Base-by-base conservation (phyloP, 2,888 invertebrate species). In the Orchesella flavescens region DNA sequence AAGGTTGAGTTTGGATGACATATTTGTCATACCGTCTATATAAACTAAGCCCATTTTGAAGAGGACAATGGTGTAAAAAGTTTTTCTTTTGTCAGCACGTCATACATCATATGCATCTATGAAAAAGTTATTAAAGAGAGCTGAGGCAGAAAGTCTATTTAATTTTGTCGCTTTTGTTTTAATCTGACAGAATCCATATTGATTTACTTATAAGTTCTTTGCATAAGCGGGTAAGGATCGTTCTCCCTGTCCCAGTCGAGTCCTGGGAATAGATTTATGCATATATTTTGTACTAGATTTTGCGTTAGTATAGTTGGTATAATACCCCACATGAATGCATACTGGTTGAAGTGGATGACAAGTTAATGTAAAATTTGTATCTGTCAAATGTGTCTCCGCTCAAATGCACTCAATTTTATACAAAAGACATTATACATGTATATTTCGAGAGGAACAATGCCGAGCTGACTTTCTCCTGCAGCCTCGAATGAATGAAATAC, bases 121-220 rank as follows among this genome's bases (percentile, higher is more conserved):
- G 17, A 57, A 15, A 61, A 65, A 65, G 15, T 65, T 82, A 75
- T 82, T 82, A 75, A 82, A 82, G 75, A 75, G 75, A 75, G 69
- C 63, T 63, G 53, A 21, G 61, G 19, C 59, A 57, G 57, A 19
- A 74, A 74, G 69, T 82, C 44, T 75, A 69, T 82, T 61, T 82
- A 69, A 82, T 82, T 69, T 71, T 75, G 69, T 23, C 53, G 46
- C 49, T 75, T 63, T 82, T 82, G 81, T 82, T 75, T 75, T 75
- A 75, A 75, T 82, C 75, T 75, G 75, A 49, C 73, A 44, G 75
- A 71, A 82, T 71, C 81, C 75, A 23, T 79, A 73, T 73, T 66
- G 80, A 73, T 73, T 73, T 73, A 73, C 73, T 80, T 49, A 21
- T 15, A 49, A 49, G 49, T 49, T n/a, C 15, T 49, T 49, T 12